Evolutionary conservation across 1,140 invertebrate species (phyloP).

Genomic region (Metopolophium dirhodum): DNA sequence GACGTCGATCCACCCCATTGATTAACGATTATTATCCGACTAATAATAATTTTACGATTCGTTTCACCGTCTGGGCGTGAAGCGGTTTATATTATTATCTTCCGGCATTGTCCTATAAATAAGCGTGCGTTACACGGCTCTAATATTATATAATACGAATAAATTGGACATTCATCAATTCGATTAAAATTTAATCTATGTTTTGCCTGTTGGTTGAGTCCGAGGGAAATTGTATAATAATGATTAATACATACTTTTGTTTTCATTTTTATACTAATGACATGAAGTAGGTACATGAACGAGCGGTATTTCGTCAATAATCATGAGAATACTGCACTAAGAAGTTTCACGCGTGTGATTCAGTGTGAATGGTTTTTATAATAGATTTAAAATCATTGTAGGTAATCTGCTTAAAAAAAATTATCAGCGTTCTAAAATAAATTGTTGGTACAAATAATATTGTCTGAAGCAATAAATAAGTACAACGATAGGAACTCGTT

Average conservation of each 20-base stretch:
- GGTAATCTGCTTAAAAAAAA: neutral
- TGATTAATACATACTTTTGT: neutral
- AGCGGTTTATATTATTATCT: neutral
- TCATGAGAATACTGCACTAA: neutral
- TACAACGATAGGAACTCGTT: neutral
- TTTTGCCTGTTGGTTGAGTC: neutral
- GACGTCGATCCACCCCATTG: neutral
- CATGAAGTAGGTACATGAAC: neutral
- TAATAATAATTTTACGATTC: constrained; percentile 9
- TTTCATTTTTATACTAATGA: neutral
- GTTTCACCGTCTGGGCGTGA: neutral
- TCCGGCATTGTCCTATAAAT: neutral
- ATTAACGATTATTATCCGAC: neutral
- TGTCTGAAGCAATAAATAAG: neutral
- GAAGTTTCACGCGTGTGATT: neutral
- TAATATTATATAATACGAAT: neutral
- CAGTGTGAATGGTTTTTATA: neutral
- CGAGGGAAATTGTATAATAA: neutral
- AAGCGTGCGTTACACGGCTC: neutral
- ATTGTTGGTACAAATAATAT: neutral
- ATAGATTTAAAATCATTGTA: neutral
- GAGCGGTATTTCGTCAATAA: neutral
- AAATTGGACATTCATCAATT: neutral
- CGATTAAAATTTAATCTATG: neutral
- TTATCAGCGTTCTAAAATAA: neutral